Evolutionary conservation across 2,113 vertebrate genomes (phyloP).

Genomic region (Lophura nycthemera): DNA sequence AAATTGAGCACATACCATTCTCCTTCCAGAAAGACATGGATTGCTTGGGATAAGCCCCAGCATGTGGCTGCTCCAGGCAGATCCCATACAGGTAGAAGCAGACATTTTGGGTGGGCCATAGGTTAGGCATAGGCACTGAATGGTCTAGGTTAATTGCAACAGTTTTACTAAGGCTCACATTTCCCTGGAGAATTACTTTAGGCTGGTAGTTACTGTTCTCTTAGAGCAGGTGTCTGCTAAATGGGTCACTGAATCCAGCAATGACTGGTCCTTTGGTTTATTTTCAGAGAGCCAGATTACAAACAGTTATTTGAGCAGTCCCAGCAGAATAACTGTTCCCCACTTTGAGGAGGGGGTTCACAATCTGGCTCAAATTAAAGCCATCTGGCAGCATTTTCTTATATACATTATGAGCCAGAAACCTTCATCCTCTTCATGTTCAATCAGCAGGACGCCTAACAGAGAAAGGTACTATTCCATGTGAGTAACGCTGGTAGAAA

Average conservation of each 20-base stretch:
- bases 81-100: background rate
- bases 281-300: constrained; percentile 53
- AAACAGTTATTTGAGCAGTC: constrained; percentile 64
- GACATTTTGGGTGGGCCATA: background rate
- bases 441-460: constrained; percentile 69
- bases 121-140: background rate
- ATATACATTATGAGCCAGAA: constrained; percentile 44
- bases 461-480: constrained; percentile 50
- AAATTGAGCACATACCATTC: background rate
- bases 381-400: constrained; percentile 63
- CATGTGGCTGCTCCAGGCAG: background rate
- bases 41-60: background rate
- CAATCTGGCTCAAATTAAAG: constrained; percentile 68
- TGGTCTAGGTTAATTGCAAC: background rate
- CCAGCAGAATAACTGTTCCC: constrained; percentile 44
- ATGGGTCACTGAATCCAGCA: background rate
- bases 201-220: background rate
- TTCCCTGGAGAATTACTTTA: background rate
- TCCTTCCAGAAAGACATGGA: background rate
- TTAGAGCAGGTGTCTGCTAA: constrained; percentile 54
- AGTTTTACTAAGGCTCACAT: background rate
- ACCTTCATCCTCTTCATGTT: constrained; percentile 72
- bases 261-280: background rate
- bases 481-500: constrained; percentile 49
- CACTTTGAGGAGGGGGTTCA: constrained; percentile 44